Evolutionary conservation across 2,113 vertebrate genomes (phyloP).

Genomic region (Setophaga petechia): DNA sequence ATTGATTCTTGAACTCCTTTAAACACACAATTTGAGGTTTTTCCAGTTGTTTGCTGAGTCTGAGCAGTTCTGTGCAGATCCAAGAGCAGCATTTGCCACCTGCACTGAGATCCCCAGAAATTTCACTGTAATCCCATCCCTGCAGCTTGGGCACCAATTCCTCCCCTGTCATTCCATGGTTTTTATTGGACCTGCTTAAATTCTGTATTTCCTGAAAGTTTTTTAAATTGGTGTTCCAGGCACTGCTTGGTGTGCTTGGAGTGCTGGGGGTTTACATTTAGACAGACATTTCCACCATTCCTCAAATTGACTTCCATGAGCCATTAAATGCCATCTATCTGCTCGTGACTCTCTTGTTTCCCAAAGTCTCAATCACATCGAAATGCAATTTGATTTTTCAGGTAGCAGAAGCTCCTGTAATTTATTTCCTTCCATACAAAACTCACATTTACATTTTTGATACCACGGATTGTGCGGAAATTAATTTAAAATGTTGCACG

Average conservation of each 20-base stretch:
- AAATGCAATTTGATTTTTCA: background rate
- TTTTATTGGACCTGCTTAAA: background rate
- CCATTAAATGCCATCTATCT: background rate
- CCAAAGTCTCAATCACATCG: background rate
- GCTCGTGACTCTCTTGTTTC: background rate
- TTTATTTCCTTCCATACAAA: background rate
- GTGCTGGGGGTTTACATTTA: background rate
- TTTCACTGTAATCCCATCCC: background rate
- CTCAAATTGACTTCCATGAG: background rate
- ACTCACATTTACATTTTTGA: background rate
- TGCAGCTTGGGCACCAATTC: background rate
- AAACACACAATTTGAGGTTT: background rate
- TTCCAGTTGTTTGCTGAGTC: background rate
- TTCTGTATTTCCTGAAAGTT: background rate
- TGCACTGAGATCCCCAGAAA: background rate
- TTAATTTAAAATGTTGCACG: background rate
- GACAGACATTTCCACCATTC: background rate
- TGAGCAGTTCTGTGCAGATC: background rate
- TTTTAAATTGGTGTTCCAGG: background rate
- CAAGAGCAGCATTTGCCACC: background rate
- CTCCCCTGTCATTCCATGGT: background rate
- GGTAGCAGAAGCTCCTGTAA: background rate
- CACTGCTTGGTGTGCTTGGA: background rate
- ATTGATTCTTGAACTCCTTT: rapidly evolving
- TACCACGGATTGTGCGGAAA: background rate